Conservation (phyloP, 2,797 vertebrate species). For the Squalus acanthias region DNA sequence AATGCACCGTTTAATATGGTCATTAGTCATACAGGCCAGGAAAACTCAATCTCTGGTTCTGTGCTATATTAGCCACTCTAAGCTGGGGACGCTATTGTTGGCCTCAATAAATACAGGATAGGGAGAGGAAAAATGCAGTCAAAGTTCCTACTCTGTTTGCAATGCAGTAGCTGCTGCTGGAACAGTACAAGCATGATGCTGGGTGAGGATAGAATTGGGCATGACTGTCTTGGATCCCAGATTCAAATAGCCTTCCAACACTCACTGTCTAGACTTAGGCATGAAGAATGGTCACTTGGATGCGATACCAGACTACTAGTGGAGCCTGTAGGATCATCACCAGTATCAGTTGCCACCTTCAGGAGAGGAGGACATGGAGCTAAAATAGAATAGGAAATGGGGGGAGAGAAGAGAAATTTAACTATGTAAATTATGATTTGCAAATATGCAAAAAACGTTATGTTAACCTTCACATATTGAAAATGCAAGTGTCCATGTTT, state of each 20-base stretch:
- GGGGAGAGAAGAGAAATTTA: not conserved
- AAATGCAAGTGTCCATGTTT: not conserved
- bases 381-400: slow-evolving; percentile 23
- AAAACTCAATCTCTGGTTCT: not conserved
- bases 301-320: not conserved
- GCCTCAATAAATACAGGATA: not conserved
- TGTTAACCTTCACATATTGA: not conserved
- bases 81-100: not conserved
- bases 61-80: not conserved
- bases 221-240: not conserved
- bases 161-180: not conserved
- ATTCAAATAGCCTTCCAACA: slow-evolving; percentile 21
- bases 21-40: not conserved
- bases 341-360: slow-evolving; percentile 13
- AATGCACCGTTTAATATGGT: not conserved
- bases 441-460: not conserved
- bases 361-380: not conserved
- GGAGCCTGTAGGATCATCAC: slow-evolving; percentile 19
- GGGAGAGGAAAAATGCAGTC: not conserved
- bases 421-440: not conserved
- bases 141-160: not conserved
- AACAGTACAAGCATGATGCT: not conserved
- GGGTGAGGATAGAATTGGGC: not conserved
- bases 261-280: slow-evolving; percentile 19
- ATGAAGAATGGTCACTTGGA: slow-evolving; percentile 18